A percentile compares a stretch with the other conserved stretches of the same genome.
These are phyloP conservation scores for Calliphora vomitoria DNA, from an alignment of 2,888 invertebrate species.

Conservation along the genomic window DNA sequence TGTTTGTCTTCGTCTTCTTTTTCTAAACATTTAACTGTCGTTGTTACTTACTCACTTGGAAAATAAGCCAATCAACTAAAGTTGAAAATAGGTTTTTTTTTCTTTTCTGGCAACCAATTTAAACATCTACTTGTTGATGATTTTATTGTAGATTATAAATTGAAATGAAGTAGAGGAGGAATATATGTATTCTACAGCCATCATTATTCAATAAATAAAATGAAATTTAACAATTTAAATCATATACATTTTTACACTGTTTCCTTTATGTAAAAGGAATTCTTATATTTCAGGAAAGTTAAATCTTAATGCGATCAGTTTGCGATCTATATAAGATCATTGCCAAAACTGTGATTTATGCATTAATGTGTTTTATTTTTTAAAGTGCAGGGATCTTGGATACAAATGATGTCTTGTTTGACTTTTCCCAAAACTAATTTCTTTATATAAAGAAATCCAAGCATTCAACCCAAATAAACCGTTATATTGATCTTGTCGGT, in stretches of 20 bases:
- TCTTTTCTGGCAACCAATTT: conserved; percentile 50
- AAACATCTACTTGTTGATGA: conserved; percentile 58
- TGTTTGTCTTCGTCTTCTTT: conserved; percentile 21
- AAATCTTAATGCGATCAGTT: no score
- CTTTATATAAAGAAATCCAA: no score
- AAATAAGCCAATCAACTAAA: conserved; percentile 52
- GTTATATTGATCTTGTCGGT: no score
- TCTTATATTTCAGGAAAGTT: no score
- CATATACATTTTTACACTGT: conserved; percentile 21
- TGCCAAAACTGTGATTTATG: no score
- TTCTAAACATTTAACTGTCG: conserved; percentile 32
- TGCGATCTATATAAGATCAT: no score
- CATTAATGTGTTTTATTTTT: no score
- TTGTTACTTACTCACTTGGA: conserved; percentile 1
- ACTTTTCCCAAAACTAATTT: no score
- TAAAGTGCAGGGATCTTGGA: no score
- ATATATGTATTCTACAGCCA: background rate
- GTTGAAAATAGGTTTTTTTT: conserved; percentile 15
- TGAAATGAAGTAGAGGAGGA: conserved; percentile 1
- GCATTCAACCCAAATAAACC: no score
- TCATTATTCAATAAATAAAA: conserved; percentile 63
- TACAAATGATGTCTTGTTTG: no score
- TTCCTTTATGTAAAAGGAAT: background rate
- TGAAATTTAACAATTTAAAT: conserved; percentile 41
- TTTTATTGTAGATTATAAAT: conserved; percentile 41